Base-by-base conservation (phyloP, 1,140 invertebrate species). In the Aphidius gifuensis region DNA sequence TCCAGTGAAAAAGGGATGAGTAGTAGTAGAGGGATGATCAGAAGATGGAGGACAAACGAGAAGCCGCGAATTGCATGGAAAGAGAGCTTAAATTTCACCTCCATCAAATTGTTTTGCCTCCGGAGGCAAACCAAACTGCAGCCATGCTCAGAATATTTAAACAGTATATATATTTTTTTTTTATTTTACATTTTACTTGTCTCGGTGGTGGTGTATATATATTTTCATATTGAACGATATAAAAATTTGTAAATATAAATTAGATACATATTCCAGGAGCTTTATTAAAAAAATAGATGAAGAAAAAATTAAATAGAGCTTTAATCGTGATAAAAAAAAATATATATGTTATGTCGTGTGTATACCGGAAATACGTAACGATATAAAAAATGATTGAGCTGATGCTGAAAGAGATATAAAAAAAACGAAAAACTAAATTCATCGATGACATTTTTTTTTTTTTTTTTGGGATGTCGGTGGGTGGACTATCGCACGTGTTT, bases 401-500 rank as follows among this genome's bases (percentile, higher is more conserved):
- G 7, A 11, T 11, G 4, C 23, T 32, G 4, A 32, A 32, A 32
- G 23, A 32, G 23, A 32, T 44, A 44, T 44, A 11, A 44, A 44
- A 11, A 8, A 44, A 11, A 44, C 5, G 4, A 53, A 49, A 21
- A 51, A 48, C 44, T 32, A 49, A 44, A 55, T 51, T 53, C 40
- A 43, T 38, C 47, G 57, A 55, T 56, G 43, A 56, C 42, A 11
- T 44, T 7, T 7, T 11, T 44, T 7, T 44, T 9, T 44, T 6
- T 44, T 8, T 8, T 7, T 44, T 44, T 44, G 43, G 43, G 48
- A 60, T 23, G 40, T 48, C 21, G 42, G 58, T 47, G 48, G 48
- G 45, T 51, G 42, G n/a, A 32, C 7, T 45, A 45, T 60, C 23
- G 49, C 69, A 64, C 64, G 62, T 60, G 53, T 66, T 65, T 64